Percentiles rank a stretch among this genome's conserved stretches.
Evolutionary conservation across 2,797 vertebrate species (phyloP).

Genomic region (Schizothorax lantsangensis): DNA sequence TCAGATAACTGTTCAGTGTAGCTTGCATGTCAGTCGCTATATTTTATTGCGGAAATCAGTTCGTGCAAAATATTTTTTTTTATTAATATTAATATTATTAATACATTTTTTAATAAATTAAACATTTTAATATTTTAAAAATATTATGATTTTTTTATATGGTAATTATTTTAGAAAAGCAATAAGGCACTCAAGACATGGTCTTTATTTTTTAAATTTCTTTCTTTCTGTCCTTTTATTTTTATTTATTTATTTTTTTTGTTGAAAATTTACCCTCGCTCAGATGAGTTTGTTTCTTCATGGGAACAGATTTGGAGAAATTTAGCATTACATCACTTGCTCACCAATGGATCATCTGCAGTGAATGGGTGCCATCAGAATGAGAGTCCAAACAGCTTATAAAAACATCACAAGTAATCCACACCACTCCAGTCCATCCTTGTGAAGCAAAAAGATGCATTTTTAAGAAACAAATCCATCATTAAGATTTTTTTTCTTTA

Average conservation of each 20-base stretch:
- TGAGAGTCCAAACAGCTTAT: neutral
- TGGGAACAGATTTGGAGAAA: neutral
- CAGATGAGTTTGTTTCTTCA: neutral
- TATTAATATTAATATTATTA: neutral
- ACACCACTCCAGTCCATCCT: neutral
- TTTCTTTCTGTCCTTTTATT: too few relatives aligned
- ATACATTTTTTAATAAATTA: neutral
- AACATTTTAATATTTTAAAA: neutral
- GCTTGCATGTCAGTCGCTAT: neutral
- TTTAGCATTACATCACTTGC: neutral
- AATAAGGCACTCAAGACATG: neutral
- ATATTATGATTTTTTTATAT: neutral
- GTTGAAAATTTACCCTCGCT: neutral
- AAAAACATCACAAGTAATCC: neutral
- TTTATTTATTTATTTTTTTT: too few relatives aligned
- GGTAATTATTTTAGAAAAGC: neutral
- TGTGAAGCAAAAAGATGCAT: neutral
- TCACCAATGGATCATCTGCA: neutral
- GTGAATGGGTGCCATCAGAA: neutral
- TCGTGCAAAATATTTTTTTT: neutral
- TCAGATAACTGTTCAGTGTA: neutral
- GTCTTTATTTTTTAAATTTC: neutral
- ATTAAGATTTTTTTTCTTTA: too few relatives aligned
- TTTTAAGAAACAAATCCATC: neutral
- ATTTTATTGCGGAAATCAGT: neutral